A percentile compares a stretch with the other conserved stretches of the same genome.
Evolutionary conservation across 2,113 vertebrate genomes (phyloP).

Genomic region (Cebus imitator): DNA sequence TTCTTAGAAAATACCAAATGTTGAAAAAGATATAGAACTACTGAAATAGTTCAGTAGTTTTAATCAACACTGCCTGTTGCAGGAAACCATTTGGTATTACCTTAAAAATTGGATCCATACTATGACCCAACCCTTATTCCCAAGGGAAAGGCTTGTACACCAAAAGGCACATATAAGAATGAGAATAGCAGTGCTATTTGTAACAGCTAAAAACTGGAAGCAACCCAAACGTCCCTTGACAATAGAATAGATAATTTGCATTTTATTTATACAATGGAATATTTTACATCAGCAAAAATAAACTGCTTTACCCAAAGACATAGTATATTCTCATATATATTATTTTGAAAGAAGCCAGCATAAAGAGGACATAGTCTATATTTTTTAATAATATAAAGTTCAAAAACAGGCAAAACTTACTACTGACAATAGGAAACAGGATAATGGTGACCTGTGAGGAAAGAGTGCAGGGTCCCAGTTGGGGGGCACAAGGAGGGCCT

Average conservation of each 20-base stretch:
- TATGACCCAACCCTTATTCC: neutral
- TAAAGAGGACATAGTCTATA: neutral
- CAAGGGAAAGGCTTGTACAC: neutral
- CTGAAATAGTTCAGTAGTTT: neutral
- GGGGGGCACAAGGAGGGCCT: neutral
- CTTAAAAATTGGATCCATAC: constrained; percentile 20
- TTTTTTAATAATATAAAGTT: neutral
- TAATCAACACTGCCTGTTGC: neutral
- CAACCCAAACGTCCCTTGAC: neutral
- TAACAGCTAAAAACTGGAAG: neutral
- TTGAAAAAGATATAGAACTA: neutral
- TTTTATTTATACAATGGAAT: neutral
- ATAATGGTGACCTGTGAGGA: neutral
- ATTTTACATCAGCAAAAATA: neutral
- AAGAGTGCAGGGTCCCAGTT: neutral
- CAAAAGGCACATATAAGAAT: neutral
- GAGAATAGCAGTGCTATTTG: neutral
- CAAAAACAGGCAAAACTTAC: neutral
- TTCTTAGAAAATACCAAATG: constrained; percentile 30
- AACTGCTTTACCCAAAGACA: neutral
- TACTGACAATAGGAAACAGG: neutral
- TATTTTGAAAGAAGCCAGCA: neutral
- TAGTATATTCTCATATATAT: neutral
- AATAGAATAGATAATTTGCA: neutral
- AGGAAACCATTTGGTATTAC: neutral